Evolutionary conservation across 53 echinoderm and acorn worm species (phyloP).

Genomic region (Holothuria scabra): DNA sequence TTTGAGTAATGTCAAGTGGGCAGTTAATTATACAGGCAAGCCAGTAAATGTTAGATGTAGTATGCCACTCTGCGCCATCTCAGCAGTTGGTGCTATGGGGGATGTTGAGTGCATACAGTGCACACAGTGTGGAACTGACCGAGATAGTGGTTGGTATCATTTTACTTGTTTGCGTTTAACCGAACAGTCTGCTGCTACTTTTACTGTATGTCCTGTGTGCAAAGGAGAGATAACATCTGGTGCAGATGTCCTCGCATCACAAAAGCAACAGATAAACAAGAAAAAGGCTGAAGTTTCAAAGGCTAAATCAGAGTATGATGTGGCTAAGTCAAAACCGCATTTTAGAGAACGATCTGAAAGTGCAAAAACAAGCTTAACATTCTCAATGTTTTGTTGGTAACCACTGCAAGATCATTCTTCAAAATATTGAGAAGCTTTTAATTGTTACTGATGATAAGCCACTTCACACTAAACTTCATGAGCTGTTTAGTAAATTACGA

Average conservation of each 20-base stretch:
- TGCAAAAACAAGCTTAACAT: constrained; percentile 52
- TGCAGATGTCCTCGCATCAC: no score
- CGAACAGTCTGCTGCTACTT: background rate
- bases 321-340: constrained; percentile 23
- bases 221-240: constrained; percentile 2
- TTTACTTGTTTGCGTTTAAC: no score
- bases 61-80: no score
- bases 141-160: no score
- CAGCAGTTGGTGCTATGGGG: no score
- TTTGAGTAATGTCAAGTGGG: no score
- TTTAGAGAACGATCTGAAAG: constrained; percentile 46
- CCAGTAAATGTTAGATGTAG: no score
- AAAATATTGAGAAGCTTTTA: background rate
- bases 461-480: background rate
- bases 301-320: constrained; percentile 37
- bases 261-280: background rate
- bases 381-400: constrained; percentile 67
- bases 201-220: no score
- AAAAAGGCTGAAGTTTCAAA: constrained; percentile 1
- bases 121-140: no score
- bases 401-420: constrained; percentile 55
- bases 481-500: constrained; percentile 4
- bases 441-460: background rate
- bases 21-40: no score
- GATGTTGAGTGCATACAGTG: no score